phyloP scores from a whole-genome alignment of 2,888 invertebrate genomes.

The Ophonus ardosiacus region DNA sequence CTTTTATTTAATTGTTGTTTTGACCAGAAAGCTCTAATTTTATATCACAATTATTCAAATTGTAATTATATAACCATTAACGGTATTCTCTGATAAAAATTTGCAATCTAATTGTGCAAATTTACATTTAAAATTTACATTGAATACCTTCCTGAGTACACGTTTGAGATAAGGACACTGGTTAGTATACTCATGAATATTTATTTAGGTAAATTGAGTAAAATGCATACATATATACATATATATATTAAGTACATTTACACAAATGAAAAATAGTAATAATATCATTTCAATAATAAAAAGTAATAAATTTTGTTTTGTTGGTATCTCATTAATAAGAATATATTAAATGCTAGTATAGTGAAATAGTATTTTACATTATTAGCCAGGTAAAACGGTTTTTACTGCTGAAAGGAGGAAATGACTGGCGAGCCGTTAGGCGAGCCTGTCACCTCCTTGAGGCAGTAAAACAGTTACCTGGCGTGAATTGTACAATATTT shows the following conservation, averaged over 20 bases:
- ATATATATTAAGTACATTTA: not conserved
- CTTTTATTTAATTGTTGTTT: not conserved
- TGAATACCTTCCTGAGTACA: not conserved
- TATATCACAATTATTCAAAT: not conserved
- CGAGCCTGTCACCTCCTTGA: too few relatives aligned
- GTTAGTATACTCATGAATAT: not conserved
- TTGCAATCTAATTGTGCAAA: not conserved
- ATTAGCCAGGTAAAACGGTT: not conserved
- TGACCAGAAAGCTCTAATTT: not conserved
- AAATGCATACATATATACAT: too few relatives aligned
- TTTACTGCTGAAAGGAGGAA: too few relatives aligned
- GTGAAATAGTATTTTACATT: not conserved
- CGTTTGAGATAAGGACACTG: not conserved
- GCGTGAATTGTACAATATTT: too few relatives aligned
- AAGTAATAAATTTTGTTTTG: not conserved
- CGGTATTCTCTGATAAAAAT: constrained; percentile 7
- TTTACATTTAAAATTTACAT: constrained; percentile 13
- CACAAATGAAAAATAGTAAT: not conserved
- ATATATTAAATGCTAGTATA: not conserved
- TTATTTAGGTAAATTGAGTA: constrained; percentile 17
- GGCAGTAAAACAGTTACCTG: too few relatives aligned
- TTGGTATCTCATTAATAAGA: not conserved
- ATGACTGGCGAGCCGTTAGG: too few relatives aligned
- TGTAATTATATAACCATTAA: constrained; percentile 2
- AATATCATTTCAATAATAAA: not conserved